Base-by-base conservation (phyloP, 2,888 invertebrate species). In the Xestia rhomboidea region DNA sequence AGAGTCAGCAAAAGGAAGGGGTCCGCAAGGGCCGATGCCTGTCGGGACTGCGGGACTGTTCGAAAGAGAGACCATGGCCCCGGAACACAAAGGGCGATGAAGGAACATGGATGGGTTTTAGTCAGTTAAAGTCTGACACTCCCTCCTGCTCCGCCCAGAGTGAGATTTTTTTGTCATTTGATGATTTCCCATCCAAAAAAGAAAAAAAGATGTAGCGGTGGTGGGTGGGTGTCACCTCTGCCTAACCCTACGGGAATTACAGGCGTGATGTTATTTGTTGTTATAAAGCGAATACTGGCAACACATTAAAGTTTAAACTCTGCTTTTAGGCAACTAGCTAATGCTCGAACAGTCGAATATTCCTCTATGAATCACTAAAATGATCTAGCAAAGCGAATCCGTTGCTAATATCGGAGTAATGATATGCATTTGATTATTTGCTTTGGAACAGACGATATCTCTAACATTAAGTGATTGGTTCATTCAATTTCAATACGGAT, bases 321-420 rank as follows among this genome's bases (percentile, higher is more conserved):
- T 62, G 85, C 68, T 72, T 70, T 71, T 11, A 8, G 57, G 63
- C 54, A 73, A 63, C 27, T 67, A 62, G 63, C 46, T 69, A 76
- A 70, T 62, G 70, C 44, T 44, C 38, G 60, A 84, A 72, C 63
- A 72, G 27, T 60, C 51, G 13, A 78, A 41, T 44, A 73, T 73
- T 7, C 18, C 79, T 79, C 62, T 83, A 73, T 79, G 79, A 83
- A 86, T 83, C 24, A 30, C 71, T 79, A 68, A 86, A 79, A 68
- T 68, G 70, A 73, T 66, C 62, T 73, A 63, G 62, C 73, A 73
- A 68, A 68, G 64, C 62, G 51, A 60, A 30, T 63, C 15, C 27
- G 68, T 73, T 57, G 21, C 41, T 62, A 75, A 78, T 82, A 46
- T 41, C 27, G 1, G 2, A 49, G 34, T 83, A 73, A 76, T 79